Base-by-base conservation (phyloP, 2,113 vertebrate species). In the Laticauda colubrina region DNA sequence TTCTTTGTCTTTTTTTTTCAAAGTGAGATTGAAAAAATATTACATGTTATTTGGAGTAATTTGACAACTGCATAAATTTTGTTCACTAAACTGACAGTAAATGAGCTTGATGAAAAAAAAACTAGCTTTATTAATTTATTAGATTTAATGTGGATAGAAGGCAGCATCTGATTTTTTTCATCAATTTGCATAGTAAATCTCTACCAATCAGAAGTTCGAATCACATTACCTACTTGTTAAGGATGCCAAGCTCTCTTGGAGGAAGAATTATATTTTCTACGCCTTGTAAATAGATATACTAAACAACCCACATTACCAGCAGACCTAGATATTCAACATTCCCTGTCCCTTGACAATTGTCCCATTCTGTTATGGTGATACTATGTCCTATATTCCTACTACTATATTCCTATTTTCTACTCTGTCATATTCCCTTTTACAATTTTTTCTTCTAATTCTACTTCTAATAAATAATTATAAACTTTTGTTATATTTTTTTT, bases 21-120 rank as follows among this genome's bases (percentile, higher is more conserved):
- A 59, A 86, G 14, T n/a, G 34, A 57, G 85, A 56, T 59, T 87
- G 81, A 59, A 23, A 75, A 55, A 39, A 23, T 18, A n/a, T 20
- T 26, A 91, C 5, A 90, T 85, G n/a, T 85, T 85, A 39, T 54
- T 34, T 91, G 69, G 4, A 43, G 1, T 55, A 23, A 85, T 55
- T 91, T 59, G 81, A 87, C 87, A 45, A 59, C 24, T 45, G 43
- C 53, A 43, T 59, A 86, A 55, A 55, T 87, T 75, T 91, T 87
- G 39, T 87, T 86, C 81, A 51, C 8, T 87, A 10, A 86, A 86
- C 29, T 91, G 81, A n/a, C 54, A 87, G 86, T 75, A 85, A 57
- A 91, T 48, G 26, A 91, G 43, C 18, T 86, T 87, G 81, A 91
- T 51, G n/a, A 85, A 59, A 26, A 91, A 26, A 91, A 91, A 86